phyloP scores from a whole-genome alignment of 2,797 vertebrate genomes.

The Cirrhinus molitorella region DNA sequence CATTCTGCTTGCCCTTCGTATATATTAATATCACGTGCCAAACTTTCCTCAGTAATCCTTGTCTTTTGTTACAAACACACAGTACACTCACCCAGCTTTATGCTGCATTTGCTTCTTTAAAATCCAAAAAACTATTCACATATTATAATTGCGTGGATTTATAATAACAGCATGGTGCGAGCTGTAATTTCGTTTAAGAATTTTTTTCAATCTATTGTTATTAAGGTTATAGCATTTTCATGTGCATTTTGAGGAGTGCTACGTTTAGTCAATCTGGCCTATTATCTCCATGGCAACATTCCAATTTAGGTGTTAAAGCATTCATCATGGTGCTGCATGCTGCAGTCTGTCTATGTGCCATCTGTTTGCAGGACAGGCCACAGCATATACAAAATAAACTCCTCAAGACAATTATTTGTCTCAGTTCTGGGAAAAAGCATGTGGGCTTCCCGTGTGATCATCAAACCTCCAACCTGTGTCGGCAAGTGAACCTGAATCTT shows the following conservation, averaged over 20 bases:
- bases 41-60: background rate
- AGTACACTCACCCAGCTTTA: background rate
- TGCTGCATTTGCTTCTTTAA: background rate
- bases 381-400: constrained; percentile 9
- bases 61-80: background rate
- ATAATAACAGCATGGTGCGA: background rate
- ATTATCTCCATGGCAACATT: constrained; percentile 50
- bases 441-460: background rate
- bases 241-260: constrained; percentile 28
- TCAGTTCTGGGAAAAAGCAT: background rate
- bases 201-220: background rate
- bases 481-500: background rate
- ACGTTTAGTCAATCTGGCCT: constrained; percentile 8
- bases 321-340: constrained; percentile 16
- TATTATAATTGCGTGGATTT: background rate
- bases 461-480: background rate
- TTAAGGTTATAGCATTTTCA: constrained; percentile 17
- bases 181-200: background rate
- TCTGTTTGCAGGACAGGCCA: constrained; percentile 38
- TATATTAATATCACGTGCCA: background rate
- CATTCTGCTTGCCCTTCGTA: background rate
- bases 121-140: constrained; percentile 1
- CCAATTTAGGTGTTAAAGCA: constrained; percentile 38
- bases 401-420: background rate
- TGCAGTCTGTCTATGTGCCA: constrained; percentile 33